Conservation (phyloP, 2,797 vertebrate genomes). For the Acanthurus lineatus region DNA sequence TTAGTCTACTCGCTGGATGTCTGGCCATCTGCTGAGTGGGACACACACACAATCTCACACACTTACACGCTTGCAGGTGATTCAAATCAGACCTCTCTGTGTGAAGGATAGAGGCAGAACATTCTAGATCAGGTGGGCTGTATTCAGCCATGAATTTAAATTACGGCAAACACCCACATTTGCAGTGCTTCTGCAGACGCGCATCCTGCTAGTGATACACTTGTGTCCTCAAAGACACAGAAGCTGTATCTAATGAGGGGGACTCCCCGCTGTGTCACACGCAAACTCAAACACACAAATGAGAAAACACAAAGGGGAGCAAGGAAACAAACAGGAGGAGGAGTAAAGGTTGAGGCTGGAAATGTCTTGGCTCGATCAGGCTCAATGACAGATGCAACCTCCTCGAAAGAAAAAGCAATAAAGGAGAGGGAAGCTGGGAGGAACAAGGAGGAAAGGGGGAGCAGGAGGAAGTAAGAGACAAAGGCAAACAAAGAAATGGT, state of each 20-base stretch:
- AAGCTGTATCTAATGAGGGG: slow-evolving; percentile 67
- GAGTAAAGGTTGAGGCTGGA: slow-evolving; percentile 58
- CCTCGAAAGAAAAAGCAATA: slow-evolving; percentile 44
- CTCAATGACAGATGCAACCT: slow-evolving; percentile 31
- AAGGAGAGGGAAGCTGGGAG: slow-evolving; percentile 17
- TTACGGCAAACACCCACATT: slow-evolving; percentile 72
- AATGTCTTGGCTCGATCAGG: slow-evolving; percentile 29
- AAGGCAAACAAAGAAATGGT: slow-evolving; percentile 26
- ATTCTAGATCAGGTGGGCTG: slow-evolving; percentile 75
- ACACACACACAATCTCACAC: slow-evolving; percentile 45
- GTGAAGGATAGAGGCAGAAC: slow-evolving; percentile 69
- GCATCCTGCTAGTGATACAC: slow-evolving; percentile 57
- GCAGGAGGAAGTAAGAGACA: slow-evolving; percentile 5
- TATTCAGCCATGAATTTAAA: slow-evolving; percentile 75
- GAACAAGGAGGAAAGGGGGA: slow-evolving; percentile 2
- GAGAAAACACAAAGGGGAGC: slow-evolving; percentile 43
- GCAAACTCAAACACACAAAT: slow-evolving; percentile 66
- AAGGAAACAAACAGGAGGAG: slow-evolving; percentile 17
- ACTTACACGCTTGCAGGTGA: slow-evolving; percentile 62
- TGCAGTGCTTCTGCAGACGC: slow-evolving; percentile 61
- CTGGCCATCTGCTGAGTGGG: slow-evolving; percentile 81
- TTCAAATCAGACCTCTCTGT: slow-evolving; percentile 61
- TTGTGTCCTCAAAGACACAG: slow-evolving; percentile 66
- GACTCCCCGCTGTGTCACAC: slow-evolving; percentile 66
- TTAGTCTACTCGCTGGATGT: slow-evolving; percentile 80